Percentiles rank a stretch among this genome's conserved stretches.
Conservation (phyloP, 2,888 invertebrate genomes). For the Chaetoderma sp. region DNA sequence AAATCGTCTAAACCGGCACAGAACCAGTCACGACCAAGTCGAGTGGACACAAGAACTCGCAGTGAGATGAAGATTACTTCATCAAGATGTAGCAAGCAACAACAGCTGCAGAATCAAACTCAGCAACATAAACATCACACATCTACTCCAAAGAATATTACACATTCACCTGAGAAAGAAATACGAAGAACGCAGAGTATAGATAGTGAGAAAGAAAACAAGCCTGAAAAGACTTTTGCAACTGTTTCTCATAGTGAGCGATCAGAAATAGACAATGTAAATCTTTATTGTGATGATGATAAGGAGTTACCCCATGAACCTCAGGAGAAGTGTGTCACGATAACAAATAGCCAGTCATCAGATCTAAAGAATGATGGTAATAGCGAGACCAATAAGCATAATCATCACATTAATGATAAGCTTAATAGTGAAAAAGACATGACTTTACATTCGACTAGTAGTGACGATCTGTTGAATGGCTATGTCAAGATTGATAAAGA, state of each 20-base stretch:
- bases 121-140: no score
- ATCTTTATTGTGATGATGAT: slow-evolving; percentile 33
- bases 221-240: slow-evolving; percentile 28
- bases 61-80: not conserved
- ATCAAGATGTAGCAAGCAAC: not conserved
- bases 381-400: no score
- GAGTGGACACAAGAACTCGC: not conserved
- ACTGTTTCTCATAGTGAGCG: not conserved
- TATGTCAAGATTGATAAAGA: no score
- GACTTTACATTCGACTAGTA: no score
- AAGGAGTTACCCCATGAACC: no score
- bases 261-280: slow-evolving; percentile 16
- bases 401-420: no score
- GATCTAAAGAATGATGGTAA: no score
- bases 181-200: slow-evolving; percentile 44
- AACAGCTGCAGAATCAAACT: not conserved
- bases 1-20: slow-evolving; percentile 24
- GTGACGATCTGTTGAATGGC: no score
- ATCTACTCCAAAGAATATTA: not conserved
- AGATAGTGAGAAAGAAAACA: slow-evolving; percentile 60
- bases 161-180: not conserved
- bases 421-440: no score
- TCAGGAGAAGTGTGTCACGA: no score
- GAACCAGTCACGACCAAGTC: not conserved
- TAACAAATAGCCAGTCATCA: no score